Base-by-base conservation (phyloP, 2,888 invertebrate species). In the Hirtodrosophila cameraria region DNA sequence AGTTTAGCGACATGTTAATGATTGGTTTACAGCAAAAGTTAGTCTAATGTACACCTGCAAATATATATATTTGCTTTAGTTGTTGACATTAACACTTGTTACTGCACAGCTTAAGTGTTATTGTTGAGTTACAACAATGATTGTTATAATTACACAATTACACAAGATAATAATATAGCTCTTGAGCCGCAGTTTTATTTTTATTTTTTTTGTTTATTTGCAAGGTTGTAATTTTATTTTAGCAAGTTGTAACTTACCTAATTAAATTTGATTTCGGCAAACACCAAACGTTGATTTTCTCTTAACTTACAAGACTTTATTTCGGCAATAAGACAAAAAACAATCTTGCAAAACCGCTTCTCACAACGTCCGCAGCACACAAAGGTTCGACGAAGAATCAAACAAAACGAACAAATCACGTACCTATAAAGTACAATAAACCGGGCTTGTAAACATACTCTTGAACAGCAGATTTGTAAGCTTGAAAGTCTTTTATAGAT, bases 121-220 rank as follows among this genome's bases (percentile, higher is more conserved):
- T 67, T 71, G 63, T 33, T 72, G 25, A 41, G 49, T 46, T 55
- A 57, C 38, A 33, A 54, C 46, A 72, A 33, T 38, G 12, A 20
- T 55, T 18, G 49, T 20, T 48, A 46, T 76, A 82, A 82, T 79
- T 83, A 61, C 79, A 53, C 80, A 82, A 82, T 79, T 83, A 61
- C 79, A 53, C 80, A 79, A 83, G 67, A 64, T 62, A 76, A 75
- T 73, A 54, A 25, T 52, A 54, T 36, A 60, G 54, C 53, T 63
- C 48, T 39, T 43, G 28, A 49, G 41, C 49, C 46, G 46, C 35
- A 54, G 16, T 33, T 42, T 25, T 39, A n/a, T 11, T 39, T 39
- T 38, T 35, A 25, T 48, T 39, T 52, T 55, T 25, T 58, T 59
- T 69, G 27, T 55, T 39, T 48, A 45, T 9, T 6, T 25, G 23